These are phyloP conservation scores for Bos taurus DNA, from an alignment of 2,113 vertebrate species.

Conservation along the genomic window ARS-UCD2.0 NC_037352.1:21030001-21030500, in stretches of 20 bases:
- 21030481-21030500: not conserved
- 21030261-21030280: not conserved
- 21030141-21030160: not conserved
- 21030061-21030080: not conserved
- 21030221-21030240: accelerated
- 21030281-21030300: not conserved
- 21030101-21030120: not conserved
- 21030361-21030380: not conserved
- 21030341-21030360: too few relatives aligned
- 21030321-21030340: not conserved
- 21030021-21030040: not conserved
- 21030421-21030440: not conserved
- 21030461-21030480: not conserved
- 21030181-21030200: accelerated
- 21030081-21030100: not conserved
- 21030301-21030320: accelerated
- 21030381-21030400: not conserved
- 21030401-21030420: not conserved
- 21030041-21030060: not conserved
- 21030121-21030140: not conserved
- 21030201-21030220: not conserved
- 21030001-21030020: not conserved
- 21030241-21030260: not conserved
- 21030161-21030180: not conserved
- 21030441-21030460: not conserved